Evolutionary conservation across 2,888 invertebrate genomes (phyloP).

Genomic region (Drosophila pseudotalamancana): DNA sequence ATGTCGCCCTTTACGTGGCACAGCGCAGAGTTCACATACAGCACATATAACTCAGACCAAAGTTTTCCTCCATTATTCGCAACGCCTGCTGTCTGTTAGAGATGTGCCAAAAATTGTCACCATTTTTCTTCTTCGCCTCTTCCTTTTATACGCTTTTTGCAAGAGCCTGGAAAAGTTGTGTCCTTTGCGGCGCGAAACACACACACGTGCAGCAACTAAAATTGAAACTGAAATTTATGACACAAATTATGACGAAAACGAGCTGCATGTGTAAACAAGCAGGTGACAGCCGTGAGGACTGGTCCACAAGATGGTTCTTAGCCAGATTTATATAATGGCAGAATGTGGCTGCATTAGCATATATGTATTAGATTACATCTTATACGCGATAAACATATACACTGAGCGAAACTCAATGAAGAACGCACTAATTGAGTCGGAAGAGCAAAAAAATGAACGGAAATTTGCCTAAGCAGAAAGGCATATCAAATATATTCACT

Average conservation of each 20-base stretch:
- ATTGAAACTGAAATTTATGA: constrained; percentile 6
- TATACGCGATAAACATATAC: neutral
- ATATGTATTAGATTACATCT: neutral
- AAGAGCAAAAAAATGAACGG: too few species aligned
- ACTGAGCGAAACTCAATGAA: neutral
- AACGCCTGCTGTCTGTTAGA: constrained; percentile 44
- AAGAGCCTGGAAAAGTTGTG: constrained; percentile 26
- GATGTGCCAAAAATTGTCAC: constrained; percentile 51
- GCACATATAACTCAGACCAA: constrained; percentile 13
- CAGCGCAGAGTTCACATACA: too few species aligned
- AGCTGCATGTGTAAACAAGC: constrained; percentile 11
- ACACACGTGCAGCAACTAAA: constrained; percentile 10
- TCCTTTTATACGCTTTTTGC: neutral
- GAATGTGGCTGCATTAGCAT: neutral
- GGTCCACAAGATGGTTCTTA: constrained; percentile 9
- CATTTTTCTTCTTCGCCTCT: constrained; percentile 25
- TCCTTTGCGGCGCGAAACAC: neutral
- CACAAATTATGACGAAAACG: constrained; percentile 6
- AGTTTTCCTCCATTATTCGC: constrained; percentile 24
- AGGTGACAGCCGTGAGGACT: neutral
- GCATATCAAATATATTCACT: too few species aligned
- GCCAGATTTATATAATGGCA: neutral
- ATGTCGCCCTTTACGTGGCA: constrained; percentile 17
- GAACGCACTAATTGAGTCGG: neutral
- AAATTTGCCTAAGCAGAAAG: too few species aligned